Conservation (phyloP, 2,113 vertebrate species). For the Gambusia holbrooki region DNA sequence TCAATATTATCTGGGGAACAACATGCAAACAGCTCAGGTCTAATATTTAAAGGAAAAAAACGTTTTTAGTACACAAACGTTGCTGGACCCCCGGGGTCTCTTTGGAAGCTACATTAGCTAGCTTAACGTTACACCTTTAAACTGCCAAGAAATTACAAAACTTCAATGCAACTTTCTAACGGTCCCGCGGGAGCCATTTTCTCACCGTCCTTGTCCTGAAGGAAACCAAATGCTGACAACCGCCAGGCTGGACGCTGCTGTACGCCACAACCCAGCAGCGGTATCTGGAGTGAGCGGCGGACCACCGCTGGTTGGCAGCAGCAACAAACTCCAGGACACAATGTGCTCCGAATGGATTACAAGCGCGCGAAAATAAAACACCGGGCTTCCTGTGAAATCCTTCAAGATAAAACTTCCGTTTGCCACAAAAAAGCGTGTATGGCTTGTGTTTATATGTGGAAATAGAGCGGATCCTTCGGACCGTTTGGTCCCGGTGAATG, state of each 20-base stretch:
- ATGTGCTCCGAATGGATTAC: slow-evolving; percentile 5
- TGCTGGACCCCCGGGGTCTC: background rate
- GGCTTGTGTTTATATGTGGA: too few species aligned
- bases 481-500: too few species aligned
- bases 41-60: background rate
- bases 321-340: slow-evolving; percentile 19
- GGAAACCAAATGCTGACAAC: slow-evolving; percentile 49
- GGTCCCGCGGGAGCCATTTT: background rate
- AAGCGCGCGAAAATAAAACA: background rate
- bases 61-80: background rate
- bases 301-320: slow-evolving; percentile 38
- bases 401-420: slow-evolving; percentile 40
- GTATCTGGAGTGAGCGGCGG: slow-evolving; percentile 7
- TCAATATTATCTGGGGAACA: background rate
- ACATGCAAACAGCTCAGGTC: background rate
- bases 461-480: too few species aligned
- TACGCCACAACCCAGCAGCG: slow-evolving; percentile 6
- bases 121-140: slow-evolving; percentile 24
- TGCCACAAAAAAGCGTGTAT: background rate
- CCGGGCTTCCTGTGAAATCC: background rate
- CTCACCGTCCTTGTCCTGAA: slow-evolving; percentile 61
- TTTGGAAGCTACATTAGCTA: slow-evolving; percentile 47
- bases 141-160: slow-evolving; percentile 7
- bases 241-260: slow-evolving; percentile 4
- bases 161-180: slow-evolving; percentile 2